phyloP scores from a whole-genome alignment of 2,113 vertebrate species.

The Oriolus oriolus region DNA sequence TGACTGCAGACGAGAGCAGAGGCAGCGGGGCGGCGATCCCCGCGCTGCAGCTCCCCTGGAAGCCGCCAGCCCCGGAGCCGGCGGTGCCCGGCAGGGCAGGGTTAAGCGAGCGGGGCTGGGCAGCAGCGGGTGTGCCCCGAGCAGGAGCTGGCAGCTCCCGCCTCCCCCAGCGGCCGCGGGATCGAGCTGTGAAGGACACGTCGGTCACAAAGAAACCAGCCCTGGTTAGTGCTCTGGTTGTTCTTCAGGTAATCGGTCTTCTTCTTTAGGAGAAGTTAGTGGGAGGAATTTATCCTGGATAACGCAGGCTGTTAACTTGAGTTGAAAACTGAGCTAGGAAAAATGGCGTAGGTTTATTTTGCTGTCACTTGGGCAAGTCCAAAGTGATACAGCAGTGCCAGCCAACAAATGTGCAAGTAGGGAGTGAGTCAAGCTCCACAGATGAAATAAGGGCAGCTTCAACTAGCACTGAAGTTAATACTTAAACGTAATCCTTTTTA shows the following conservation, averaged over 20 bases:
- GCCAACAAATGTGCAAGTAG: neutral
- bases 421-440: neutral
- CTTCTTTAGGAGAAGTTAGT: neutral
- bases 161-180: neutral
- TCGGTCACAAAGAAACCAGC: neutral
- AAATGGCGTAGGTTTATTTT: neutral
- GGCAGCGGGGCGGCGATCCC: neutral
- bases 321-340: neutral
- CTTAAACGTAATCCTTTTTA: neutral
- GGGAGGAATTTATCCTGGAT: neutral
- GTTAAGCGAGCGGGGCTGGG: neutral
- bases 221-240: no score
- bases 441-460: neutral
- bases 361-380: neutral
- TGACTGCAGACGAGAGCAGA: accelerated
- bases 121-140: neutral
- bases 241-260: neutral
- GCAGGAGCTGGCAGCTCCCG: no score
- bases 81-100: neutral
- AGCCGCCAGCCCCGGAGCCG: neutral
- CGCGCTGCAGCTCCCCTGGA: neutral
- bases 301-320: neutral
- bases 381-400: neutral
- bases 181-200: neutral
- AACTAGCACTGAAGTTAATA: neutral